A percentile compares a stretch with the other conserved stretches of the same genome.
Evolutionary conservation across 1,140 invertebrate genomes (phyloP).

Genomic region (Oncopodura yosiiana): DNA sequence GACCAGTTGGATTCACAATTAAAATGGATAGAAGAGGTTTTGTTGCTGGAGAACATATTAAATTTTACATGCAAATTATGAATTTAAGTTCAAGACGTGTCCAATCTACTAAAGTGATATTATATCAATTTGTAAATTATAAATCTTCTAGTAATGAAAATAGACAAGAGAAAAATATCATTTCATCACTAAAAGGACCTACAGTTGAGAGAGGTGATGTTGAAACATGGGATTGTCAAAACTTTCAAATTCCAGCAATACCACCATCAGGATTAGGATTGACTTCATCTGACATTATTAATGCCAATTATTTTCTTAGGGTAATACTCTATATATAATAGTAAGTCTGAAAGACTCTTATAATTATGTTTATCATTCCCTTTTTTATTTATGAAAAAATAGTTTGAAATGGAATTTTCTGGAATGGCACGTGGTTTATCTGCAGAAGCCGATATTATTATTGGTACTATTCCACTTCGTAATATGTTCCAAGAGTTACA

Average conservation of each 20-base stretch:
- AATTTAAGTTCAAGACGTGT: constrained; percentile 9
- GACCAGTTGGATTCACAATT: constrained; percentile 13
- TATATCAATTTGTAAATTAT: constrained; percentile 2
- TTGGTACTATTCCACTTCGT: constrained; percentile 22
- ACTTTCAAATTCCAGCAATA: constrained; percentile 11
- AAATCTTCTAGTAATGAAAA: neutral
- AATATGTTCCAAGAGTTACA: constrained; percentile 1
- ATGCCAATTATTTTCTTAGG: neutral
- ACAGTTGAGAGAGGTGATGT: constrained; percentile 3
- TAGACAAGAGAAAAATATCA: neutral
- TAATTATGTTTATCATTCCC: too few species aligned
- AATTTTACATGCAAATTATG: constrained; percentile 1
- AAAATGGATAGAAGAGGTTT: constrained; percentile 5
- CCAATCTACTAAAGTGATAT: constrained; percentile 4
- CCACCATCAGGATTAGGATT: constrained; percentile 16
- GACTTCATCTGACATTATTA: constrained; percentile 16
- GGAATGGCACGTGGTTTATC: neutral
- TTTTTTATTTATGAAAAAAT: neutral
- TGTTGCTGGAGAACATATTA: constrained; percentile 18
- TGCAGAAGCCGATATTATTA: constrained; percentile 12
- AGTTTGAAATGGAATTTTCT: constrained; percentile 8
- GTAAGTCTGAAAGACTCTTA: neutral
- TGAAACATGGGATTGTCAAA: constrained; percentile 5
- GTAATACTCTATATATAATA: neutral
- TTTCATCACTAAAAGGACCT: neutral